phyloP scores from a whole-genome alignment of 2,797 vertebrate species.

The Molossus alvarezi region DNA sequence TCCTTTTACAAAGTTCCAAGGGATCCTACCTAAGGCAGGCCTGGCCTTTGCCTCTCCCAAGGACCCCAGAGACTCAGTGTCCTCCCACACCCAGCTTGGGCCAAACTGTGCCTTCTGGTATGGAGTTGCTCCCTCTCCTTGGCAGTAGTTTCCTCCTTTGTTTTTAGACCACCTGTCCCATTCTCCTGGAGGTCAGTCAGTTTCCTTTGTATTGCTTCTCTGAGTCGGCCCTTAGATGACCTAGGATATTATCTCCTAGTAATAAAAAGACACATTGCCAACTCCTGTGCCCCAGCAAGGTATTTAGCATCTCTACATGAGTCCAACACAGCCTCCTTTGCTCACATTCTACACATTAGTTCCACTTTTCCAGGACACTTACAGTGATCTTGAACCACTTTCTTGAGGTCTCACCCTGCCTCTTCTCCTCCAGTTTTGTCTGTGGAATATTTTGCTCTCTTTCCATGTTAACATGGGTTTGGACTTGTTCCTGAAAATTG shows the following conservation, averaged over 20 bases:
- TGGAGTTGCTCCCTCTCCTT: background rate
- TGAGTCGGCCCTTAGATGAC: background rate
- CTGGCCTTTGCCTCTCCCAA: background rate
- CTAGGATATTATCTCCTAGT: background rate
- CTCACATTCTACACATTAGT: background rate
- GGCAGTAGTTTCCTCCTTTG: constrained; percentile 10
- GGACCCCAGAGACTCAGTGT: background rate
- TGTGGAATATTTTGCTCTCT: constrained; percentile 70
- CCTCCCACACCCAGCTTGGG: background rate
- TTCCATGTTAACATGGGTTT: constrained; percentile 66
- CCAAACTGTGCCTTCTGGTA: background rate
- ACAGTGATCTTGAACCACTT: constrained; percentile 92
- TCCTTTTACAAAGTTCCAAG: constrained; percentile 32
- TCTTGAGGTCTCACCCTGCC: constrained; percentile 68
- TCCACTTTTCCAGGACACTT: constrained; percentile 36
- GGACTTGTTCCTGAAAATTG: constrained; percentile 87
- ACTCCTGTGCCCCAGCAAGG: background rate
- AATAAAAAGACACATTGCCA: constrained; percentile 32
- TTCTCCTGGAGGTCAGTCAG: background rate
- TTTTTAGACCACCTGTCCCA: background rate
- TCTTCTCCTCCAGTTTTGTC: constrained; percentile 66
- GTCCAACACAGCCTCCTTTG: background rate
- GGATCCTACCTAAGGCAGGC: constrained; percentile 12
- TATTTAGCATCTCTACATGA: background rate
- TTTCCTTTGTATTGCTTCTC: constrained; percentile 18